Evolutionary conservation across 92 coral and sea anemone genomes (phyloP), one percentile per base, ranked within the genome.

Genomic region (Porites divaricata): DNA sequence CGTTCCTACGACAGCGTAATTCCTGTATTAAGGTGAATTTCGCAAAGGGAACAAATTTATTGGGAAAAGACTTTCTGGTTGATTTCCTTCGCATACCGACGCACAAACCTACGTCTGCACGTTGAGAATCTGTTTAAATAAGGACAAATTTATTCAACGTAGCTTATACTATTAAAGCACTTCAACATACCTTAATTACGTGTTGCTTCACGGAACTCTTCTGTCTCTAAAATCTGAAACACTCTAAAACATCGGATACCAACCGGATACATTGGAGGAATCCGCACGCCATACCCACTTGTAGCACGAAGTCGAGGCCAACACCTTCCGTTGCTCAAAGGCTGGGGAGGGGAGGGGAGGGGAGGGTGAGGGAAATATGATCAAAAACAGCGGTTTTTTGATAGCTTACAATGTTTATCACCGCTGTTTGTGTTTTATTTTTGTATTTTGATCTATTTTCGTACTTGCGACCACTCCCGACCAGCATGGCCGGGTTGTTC

Each of bases 271-370:
- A 50, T 78, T 63, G 65, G 72, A 77, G 49, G 51, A 45, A 77
- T 2, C 57, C 56, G 16, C 28, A 51, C 49, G 52, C 28, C 76
- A 80, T 41, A 22, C 45, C 45, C 45, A 35, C 45, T 35, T 17
- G 17, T 10, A 8, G 66, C 15, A 12, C 70, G 85, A 68, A 70
- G 69, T 69, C 85, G 85, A 80, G 85, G 85, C 85, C 48, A 10
- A 11, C 52, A 8, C 45, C 19, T 54, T 54, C 70, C 24, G 45
- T 19, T 23, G 26, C 1, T 10, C 28, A 25, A 13, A 20, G 14
- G 16, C 7, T 23, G 4, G 64, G 28, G 28, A 54, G 77, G 77
- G 77, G 11, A 53, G 4, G 64, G 28, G 28, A 54, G 77, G 77
- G 77, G 11, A 20, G 77, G 77, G 76, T 11, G 16, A 72, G 53